phyloP scores from a whole-genome alignment of 2,113 vertebrate species.

The Patagioenas fasciata region DNA sequence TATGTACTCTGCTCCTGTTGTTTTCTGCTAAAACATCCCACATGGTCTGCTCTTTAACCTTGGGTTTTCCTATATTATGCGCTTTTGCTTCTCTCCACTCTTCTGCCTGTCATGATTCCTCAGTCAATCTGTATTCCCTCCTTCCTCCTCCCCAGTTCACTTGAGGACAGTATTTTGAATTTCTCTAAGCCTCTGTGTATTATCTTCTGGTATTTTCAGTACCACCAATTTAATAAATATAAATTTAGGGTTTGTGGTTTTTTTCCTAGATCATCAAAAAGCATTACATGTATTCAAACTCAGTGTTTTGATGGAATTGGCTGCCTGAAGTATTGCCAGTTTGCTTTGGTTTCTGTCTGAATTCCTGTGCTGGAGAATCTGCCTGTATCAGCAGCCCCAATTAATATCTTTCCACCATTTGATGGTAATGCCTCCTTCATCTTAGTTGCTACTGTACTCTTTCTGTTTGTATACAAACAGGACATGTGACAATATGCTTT shows the following conservation, averaged over 20 bases:
- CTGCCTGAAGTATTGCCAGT: neutral
- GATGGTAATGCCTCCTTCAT: neutral
- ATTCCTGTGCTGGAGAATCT: neutral
- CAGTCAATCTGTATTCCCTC: neutral
- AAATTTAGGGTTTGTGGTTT: neutral
- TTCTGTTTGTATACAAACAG: neutral
- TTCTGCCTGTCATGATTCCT: neutral
- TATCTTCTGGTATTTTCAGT: neutral
- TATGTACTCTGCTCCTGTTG: neutral
- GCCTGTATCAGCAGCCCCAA: neutral
- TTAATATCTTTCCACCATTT: neutral
- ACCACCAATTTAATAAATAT: neutral
- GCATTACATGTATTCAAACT: neutral
- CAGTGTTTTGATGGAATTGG: neutral
- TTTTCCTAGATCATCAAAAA: neutral
- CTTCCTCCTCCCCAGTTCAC: neutral
- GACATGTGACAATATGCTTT: neutral
- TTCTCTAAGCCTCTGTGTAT: neutral
- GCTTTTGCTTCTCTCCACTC: neutral
- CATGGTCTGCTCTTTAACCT: neutral
- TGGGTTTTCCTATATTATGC: neutral
- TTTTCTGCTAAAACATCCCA: neutral
- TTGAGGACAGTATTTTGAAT: neutral
- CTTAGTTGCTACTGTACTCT: neutral
- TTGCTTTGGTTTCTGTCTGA: conserved; percentile 4